Evolutionary conservation across 1,140 invertebrate species (phyloP), one percentile per base, ranked within the genome.

Genomic region (Chelonus insularis): DNA sequence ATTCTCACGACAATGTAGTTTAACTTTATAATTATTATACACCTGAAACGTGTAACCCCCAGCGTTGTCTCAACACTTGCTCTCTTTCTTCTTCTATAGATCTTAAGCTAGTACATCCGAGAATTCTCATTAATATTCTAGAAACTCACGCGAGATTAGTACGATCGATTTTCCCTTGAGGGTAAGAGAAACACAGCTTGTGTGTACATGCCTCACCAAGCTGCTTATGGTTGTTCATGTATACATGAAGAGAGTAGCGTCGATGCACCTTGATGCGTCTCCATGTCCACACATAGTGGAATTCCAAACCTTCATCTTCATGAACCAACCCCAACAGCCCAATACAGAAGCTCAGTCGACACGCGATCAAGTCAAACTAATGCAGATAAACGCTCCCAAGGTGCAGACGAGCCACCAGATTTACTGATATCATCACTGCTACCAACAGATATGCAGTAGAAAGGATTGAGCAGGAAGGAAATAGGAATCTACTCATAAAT

Each of bases 81-180:
- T 36, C 51, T 36, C 14, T 54, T 16, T 18, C 55, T 29, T 41
- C 21, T 16, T 9, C 39, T 21, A 45, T 43, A 45, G 39, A 45
- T 47, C 45, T 34, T 58, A 25, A 48, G 29, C 39, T 11, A 18
- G 23, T 43, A 29, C 34, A 48, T 48, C 57, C n/a, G 7, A 18
- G 21, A 50, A 25, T 50, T 18, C 55, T 58, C 57, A 48, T 58
- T 58, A 58, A 58, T 50, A 58, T 58, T 58, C 57, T 12, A 36
- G 57, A 50, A 58, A 47, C 57, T 58, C 57, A 58, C 57, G 57
- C 57, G 57, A 58, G 57, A 58, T 58, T 58, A 58, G 25, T 16
- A n/a, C 47, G 47, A 58, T 58, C 57, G 57, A 58, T 58, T 58
- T 58, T 48, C 25, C 21, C 41, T 29, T 32, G 36, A 14, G 51